A percentile compares a stretch with the other conserved stretches of the same genome.
phyloP scores from a whole-genome alignment of 2,888 invertebrate genomes.

The Hylaea fasciaria region DNA sequence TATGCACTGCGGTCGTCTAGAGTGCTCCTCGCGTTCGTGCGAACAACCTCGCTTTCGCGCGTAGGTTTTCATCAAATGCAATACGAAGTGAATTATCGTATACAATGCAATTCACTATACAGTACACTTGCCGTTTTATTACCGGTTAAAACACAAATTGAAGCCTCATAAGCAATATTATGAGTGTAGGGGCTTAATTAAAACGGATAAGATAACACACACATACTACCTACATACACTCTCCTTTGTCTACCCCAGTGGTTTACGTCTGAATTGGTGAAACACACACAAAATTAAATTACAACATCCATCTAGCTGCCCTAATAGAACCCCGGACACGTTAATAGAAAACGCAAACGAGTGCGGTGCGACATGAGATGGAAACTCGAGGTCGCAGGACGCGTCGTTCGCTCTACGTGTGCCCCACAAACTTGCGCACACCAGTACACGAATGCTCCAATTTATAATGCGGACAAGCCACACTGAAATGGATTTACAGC shows the following conservation, averaged over 20 bases:
- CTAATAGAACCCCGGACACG: conserved; percentile 73
- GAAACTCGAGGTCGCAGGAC: conserved; percentile 65
- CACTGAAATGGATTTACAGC: conserved; percentile 85
- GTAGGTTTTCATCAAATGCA: conserved; percentile 78
- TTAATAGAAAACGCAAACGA: conserved; percentile 79
- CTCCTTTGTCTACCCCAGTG: conserved; percentile 38
- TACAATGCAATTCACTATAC: conserved; percentile 31
- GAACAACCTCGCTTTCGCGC: conserved; percentile 48
- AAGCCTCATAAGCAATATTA: conserved; percentile 46
- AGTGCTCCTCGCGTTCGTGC: conserved; percentile 60
- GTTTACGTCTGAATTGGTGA: conserved; percentile 61
- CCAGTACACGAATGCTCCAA: conserved; percentile 65
- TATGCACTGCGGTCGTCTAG: conserved; percentile 81
- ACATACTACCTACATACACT: conserved; percentile 29
- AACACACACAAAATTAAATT: conserved; percentile 71
- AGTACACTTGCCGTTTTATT: neutral
- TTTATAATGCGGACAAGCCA: conserved; percentile 84
- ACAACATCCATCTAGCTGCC: conserved; percentile 71
- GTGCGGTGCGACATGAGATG: conserved; percentile 68
- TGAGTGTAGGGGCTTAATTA: conserved; percentile 46
- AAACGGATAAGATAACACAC: conserved; percentile 21
- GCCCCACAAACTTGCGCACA: conserved; percentile 53
- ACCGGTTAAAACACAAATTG: conserved; percentile 2
- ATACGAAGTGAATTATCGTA: conserved; percentile 75
- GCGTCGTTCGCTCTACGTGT: conserved; percentile 49